phyloP scores from a whole-genome alignment of 92 coral and sea anemone genomes.

The Chrysogorgia sp. region DNA sequence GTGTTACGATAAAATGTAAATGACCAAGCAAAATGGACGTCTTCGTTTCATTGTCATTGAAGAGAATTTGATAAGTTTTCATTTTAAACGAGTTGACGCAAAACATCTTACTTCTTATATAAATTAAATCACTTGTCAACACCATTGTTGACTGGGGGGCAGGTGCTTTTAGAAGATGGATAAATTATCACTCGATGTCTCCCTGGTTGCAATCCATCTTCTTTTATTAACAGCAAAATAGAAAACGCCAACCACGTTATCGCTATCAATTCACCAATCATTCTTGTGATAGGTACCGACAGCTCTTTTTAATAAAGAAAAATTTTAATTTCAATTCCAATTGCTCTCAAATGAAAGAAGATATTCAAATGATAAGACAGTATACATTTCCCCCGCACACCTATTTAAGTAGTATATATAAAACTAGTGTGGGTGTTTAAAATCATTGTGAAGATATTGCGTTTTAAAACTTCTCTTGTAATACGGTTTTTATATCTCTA shows the following conservation, averaged over 20 bases:
- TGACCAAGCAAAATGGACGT: too few species aligned
- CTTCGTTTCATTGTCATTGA: too few species aligned
- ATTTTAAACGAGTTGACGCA: slow-evolving; percentile 3
- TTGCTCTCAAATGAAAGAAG: neutral
- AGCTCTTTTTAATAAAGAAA: slow-evolving; percentile 39
- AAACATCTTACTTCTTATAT: slow-evolving; percentile 1
- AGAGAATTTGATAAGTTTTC: too few species aligned
- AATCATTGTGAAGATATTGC: neutral
- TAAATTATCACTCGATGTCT: slow-evolving; percentile 16
- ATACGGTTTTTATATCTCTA: too few species aligned
- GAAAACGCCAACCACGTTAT: slow-evolving; percentile 23
- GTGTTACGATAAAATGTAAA: too few species aligned
- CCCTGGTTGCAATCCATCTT: slow-evolving; percentile 13
- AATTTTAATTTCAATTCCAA: neutral
- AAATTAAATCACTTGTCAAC: slow-evolving; percentile 43
- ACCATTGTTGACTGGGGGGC: slow-evolving; percentile 30
- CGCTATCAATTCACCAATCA: slow-evolving; percentile 2
- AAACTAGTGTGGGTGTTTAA: slow-evolving; percentile 10
- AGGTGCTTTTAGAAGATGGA: slow-evolving; percentile 39
- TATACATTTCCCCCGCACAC: neutral
- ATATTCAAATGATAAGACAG: neutral
- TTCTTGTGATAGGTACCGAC: neutral
- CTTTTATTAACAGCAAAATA: slow-evolving; percentile 23
- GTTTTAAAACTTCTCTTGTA: too few species aligned
- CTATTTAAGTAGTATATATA: neutral